These are phyloP conservation scores for Ylistrum balloti DNA, from an alignment of 1,140 invertebrate genomes.

Conservation along the genomic window DNA sequence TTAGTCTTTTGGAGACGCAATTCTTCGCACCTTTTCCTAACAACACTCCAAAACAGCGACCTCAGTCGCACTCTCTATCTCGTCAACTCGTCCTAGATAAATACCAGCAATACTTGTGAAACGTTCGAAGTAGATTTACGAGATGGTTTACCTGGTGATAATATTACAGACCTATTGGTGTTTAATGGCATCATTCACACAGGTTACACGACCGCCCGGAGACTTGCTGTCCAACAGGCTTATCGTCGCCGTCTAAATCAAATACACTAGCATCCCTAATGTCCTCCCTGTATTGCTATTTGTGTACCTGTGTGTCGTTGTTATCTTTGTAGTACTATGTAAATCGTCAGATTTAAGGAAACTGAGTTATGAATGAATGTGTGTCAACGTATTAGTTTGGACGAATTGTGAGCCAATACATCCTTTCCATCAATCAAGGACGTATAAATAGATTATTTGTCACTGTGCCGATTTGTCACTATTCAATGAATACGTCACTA, in stretches of 20 bases:
- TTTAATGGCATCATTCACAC: not conserved
- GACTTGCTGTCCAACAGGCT: conserved; percentile 24
- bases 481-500: no score
- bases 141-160: not conserved
- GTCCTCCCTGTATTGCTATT: not conserved
- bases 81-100: not conserved
- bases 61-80: not conserved
- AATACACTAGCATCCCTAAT: not conserved
- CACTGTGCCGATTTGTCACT: no score
- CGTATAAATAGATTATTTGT: no score
- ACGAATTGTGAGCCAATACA: no score
- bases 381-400: not conserved
- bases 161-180: not conserved
- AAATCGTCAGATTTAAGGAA: not conserved
- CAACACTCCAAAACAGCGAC: not conserved
- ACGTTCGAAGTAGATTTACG: conserved; percentile 7
- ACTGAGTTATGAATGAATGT: conserved; percentile 2
- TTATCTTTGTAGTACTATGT: conserved; percentile 36
- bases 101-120: not conserved
- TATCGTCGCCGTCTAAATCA: conserved; percentile 7
- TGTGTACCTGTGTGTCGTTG: not conserved
- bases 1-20: not conserved
- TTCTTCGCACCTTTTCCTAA: not conserved
- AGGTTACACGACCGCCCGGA: not conserved
- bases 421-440: no score